phyloP scores from a whole-genome alignment of 1,140 invertebrate species.

The Spodoptera litura region DNA sequence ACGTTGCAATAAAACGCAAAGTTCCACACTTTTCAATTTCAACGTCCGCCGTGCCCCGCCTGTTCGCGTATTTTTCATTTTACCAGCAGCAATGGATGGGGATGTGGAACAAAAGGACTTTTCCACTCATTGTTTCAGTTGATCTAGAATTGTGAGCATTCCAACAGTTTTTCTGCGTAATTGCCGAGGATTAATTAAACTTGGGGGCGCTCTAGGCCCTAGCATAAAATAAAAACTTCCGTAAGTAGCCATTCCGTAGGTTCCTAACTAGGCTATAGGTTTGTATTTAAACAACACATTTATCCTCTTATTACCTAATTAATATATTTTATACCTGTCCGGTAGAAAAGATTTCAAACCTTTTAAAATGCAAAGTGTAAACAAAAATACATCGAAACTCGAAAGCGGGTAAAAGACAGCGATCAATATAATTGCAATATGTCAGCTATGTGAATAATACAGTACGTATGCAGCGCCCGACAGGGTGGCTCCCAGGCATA shows the following conservation, averaged over 20 bases:
- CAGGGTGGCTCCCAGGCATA: constrained; percentile 62
- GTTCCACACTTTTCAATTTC: constrained; percentile 72
- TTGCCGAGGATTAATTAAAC: constrained; percentile 40
- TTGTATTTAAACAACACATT: no score
- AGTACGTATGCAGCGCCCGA: constrained; percentile 69
- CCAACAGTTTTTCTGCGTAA: constrained; percentile 41
- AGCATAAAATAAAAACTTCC: constrained; percentile 13
- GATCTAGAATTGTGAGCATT: constrained; percentile 47
- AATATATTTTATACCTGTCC: no score
- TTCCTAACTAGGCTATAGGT: neutral
- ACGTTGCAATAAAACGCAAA: constrained; percentile 65
- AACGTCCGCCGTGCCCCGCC: constrained; percentile 59
- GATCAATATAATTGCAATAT: constrained; percentile 73
- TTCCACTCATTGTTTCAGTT: constrained; percentile 67
- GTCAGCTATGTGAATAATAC: constrained; percentile 58
- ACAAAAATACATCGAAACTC: neutral
- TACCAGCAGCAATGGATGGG: constrained; percentile 54
- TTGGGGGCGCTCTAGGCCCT: neutral
- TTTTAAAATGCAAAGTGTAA: neutral
- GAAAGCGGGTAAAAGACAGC: constrained; percentile 27
- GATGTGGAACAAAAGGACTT: constrained; percentile 74
- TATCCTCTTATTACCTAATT: no score
- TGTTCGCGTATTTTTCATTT: constrained; percentile 71
- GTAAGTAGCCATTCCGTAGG: neutral
- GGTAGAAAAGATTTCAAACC: no score